Evolutionary conservation across 2,113 vertebrate species (phyloP), one percentile per base, ranked within the genome.

Genomic region (Zosterops hypoxanthus): DNA sequence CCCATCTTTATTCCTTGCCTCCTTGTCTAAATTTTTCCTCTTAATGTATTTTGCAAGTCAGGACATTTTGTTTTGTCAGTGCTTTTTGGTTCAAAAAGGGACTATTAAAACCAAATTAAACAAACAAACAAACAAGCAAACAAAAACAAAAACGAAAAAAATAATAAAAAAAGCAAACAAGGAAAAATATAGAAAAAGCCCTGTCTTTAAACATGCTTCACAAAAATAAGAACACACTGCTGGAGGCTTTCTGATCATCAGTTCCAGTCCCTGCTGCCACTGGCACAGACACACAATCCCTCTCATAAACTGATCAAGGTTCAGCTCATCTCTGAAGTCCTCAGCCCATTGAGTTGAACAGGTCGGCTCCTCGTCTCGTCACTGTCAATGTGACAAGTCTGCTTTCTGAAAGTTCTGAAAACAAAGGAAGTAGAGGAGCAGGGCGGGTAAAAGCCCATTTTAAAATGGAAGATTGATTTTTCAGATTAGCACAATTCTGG

Each of bases 81-180:
- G n/a, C 1, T 24, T 65, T 92, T 80, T 8, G 6, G 7, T 86
- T 86, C n/a, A 66, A 73, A 86, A 86, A 47, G 16, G 33, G 8
- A 7, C 1, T 73, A 66, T 17, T 80, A 12, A 36, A 60, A 41
- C 41, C 24, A 90, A 52, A 57, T 39, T 39, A 39, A 39, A 39
- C 39, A 39, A 39, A 0, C 17, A 75, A 47, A 0, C 2, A 25
- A 39, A 0, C 2, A 31, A 42, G 0, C 2, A 24, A 50, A 25
- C 2, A 65, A 8, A 39, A 39, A 39, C 39, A 44, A 44, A 9
- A 39, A 39, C 36, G 9, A 39, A 5, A 39, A 39, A 39, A 44
- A 44, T 34, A 34, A 34, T 34, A 34, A 11, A 39, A 39, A 39
- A 39, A 39, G 12, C 39, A 39, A 39, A 39, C 39, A 60, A 46